Percentiles rank a stretch among this genome's conserved stretches.
These are phyloP conservation scores for Illadopsis cleaveri DNA, from an alignment of 2,113 vertebrate species.

Conservation along the genomic window DNA sequence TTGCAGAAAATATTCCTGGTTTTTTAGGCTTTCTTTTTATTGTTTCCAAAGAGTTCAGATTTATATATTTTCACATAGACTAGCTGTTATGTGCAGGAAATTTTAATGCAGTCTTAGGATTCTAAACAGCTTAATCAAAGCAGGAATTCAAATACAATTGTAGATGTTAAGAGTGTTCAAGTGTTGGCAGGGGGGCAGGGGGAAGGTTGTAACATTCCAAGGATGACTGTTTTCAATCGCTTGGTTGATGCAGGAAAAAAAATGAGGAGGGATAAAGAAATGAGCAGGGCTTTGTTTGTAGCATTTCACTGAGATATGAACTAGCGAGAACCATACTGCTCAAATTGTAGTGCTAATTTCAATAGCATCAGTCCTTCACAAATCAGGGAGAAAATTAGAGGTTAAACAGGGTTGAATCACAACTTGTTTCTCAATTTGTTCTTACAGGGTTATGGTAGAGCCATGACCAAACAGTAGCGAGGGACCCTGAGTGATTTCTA, in stretches of 20 bases:
- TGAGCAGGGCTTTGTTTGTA: background rate
- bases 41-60: background rate
- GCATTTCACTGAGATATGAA: background rate
- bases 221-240: background rate
- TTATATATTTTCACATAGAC: background rate
- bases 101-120: background rate
- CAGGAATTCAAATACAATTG: background rate
- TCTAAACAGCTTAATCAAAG: background rate
- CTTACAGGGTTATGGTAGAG: background rate
- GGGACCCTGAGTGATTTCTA: background rate
- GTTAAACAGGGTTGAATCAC: background rate
- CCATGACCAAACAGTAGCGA: background rate
- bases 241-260: background rate
- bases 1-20: background rate
- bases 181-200: accelerated
- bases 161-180: background rate
- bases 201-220: background rate
- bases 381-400: background rate
- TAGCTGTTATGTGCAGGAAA: background rate
- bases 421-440: background rate
- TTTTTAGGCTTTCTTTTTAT: background rate
- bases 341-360: background rate
- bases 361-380: background rate
- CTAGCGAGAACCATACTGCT: background rate
- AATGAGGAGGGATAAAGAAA: background rate